These are phyloP conservation scores for Nomada hirtipes DNA, from an alignment of 2,888 invertebrate species.

Conservation along the genomic window DNA sequence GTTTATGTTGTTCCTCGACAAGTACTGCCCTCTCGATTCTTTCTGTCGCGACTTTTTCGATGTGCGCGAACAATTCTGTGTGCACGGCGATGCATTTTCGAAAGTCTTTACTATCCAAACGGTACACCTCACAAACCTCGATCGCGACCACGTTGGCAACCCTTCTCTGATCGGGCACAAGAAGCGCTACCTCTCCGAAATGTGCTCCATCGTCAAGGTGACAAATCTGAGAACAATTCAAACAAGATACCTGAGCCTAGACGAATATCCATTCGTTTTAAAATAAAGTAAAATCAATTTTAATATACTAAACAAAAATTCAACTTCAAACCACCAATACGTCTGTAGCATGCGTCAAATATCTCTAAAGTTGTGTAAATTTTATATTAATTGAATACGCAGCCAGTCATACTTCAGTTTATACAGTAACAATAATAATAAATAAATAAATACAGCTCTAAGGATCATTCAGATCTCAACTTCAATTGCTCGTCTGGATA, in stretches of 20 bases:
- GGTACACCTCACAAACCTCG: constrained; percentile 87
- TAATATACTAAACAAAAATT: background rate
- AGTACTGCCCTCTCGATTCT: constrained; percentile 80
- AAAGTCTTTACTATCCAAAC: constrained; percentile 86
- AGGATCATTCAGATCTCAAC: background rate
- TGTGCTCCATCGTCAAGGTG: constrained; percentile 87
- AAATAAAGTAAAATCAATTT: background rate
- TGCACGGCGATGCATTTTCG: constrained; percentile 80
- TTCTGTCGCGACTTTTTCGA: constrained; percentile 81
- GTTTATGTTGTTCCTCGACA: constrained; percentile 81
- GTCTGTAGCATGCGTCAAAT: no score
- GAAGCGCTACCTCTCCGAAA: constrained; percentile 87
- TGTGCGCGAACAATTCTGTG: constrained; percentile 77
- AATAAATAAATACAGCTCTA: background rate
- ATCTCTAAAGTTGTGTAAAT: no score
- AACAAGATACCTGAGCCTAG: no score
- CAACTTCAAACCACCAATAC: no score
- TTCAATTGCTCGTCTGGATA: background rate
- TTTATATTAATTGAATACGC: no score
- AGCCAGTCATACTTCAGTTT: no score
- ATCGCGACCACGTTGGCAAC: constrained; percentile 87
- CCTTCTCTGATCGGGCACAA: constrained; percentile 86
- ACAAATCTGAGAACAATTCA: constrained; percentile 78
- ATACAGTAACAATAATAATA: background rate
- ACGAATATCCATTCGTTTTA: no score